Conservation (phyloP, 2,797 vertebrate species). For the Rhinophrynus dorsalis region DNA sequence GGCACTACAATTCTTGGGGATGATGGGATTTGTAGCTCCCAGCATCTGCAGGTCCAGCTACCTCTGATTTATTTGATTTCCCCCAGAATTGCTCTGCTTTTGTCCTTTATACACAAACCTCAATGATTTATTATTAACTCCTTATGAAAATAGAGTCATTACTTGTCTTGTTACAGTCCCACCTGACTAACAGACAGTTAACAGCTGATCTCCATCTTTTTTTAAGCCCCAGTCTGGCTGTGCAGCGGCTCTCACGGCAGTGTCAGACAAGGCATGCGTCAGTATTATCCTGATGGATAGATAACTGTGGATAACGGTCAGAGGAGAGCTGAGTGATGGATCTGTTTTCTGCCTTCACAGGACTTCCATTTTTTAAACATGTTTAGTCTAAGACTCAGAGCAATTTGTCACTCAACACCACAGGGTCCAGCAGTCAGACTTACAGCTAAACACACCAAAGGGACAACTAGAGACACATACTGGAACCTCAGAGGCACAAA, state of each 20-base stretch:
- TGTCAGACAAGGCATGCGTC: constrained; percentile 4
- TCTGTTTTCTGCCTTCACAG: constrained; percentile 40
- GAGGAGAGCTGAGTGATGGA: constrained; percentile 39
- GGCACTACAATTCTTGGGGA: no score
- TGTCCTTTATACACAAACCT: no score
- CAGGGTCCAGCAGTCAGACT: constrained; percentile 32
- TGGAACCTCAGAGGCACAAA: neutral
- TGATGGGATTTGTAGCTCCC: no score
- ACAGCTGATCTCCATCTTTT: neutral
- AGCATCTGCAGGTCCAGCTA: no score
- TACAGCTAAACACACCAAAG: constrained; percentile 32
- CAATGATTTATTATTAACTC: neutral
- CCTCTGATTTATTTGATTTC: no score
- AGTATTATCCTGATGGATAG: constrained; percentile 40
- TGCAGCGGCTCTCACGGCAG: neutral
- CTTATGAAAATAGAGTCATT: neutral
- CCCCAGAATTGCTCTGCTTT: no score
- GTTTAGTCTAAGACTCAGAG: constrained; percentile 61
- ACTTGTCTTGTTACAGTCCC: neutral
- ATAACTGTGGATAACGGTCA: constrained; percentile 23
- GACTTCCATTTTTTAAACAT: constrained; percentile 59
- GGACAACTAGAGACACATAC: constrained; percentile 10
- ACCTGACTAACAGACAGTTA: neutral
- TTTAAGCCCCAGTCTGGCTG: neutral
- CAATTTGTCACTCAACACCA: constrained; percentile 59